Evolutionary conservation across 1,140 invertebrate genomes (phyloP), one percentile per base, ranked within the genome.

Genomic region (Eubasilissa regina): DNA sequence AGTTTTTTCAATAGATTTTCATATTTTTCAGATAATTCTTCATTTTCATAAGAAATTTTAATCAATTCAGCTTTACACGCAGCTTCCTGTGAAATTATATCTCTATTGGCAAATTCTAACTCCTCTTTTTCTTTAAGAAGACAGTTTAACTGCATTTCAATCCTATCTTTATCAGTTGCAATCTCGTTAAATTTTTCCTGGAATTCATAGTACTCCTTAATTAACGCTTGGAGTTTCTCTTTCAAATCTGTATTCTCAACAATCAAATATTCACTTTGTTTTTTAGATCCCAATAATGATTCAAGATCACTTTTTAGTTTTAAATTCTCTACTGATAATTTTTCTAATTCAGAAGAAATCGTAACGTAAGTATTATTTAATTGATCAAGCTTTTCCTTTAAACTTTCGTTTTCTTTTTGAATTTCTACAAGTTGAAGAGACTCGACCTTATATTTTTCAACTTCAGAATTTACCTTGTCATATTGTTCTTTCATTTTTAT

Each of bases 221-320:
- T 51, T n/a, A 79, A 47, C 17, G 70, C 70, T 72, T 84, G 83
- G n/a, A 83, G 78, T 19, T 85, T 85, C 13, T 78, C 51, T n/a
- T 81, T 82, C 73, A 82, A 81, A 76, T 81, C 80, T 73, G 25
- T 11, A 56, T 79, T 77, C 10, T 78, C 77, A 19, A 19, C 13
- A n/a, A 25, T 1, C 10, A 62, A 48, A 60, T 68, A n/a, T 45
- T 53, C 64, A 11, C 68, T 44, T 62, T 79, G 21, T 13, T 81
- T 79, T 62, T 83, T 77, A 77, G 85, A 76, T 44, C 77, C 81
- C 1, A 83, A 84, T 35, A 62, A 35, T 45, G 25, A 21, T 70
- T 80, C 81, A 43, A 80, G 43, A 51, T 80, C 64, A 51, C 15
- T 51, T 51, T 68, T 66, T 9, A 77, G 62, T 19, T 77, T 60